Conservation (phyloP, 2,113 vertebrate genomes). For the Sialia sialis region DNA sequence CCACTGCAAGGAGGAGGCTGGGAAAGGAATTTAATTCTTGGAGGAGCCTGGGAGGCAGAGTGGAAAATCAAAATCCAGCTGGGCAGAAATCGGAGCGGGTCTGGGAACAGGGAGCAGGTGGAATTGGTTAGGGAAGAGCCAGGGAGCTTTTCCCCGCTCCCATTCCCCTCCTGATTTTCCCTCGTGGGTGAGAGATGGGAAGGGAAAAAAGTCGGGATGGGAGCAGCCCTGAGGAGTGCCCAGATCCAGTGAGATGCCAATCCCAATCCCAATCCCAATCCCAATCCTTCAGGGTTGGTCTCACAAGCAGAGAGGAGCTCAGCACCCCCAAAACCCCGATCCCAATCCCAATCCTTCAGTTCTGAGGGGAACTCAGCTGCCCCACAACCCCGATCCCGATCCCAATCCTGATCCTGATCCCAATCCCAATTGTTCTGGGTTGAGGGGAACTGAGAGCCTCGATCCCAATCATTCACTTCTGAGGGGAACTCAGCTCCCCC, state of each 20-base stretch:
- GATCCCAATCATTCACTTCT: too few relatives aligned
- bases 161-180: constrained; percentile 17
- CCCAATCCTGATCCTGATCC: too few relatives aligned
- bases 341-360: background rate
- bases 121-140: constrained; percentile 49
- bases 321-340: too few relatives aligned
- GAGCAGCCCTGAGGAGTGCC: accelerated
- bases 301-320: background rate
- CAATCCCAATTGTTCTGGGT: too few relatives aligned
- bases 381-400: background rate
- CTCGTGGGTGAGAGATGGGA: constrained; percentile 34
- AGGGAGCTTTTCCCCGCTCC: background rate
- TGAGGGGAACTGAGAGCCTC: too few relatives aligned
- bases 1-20: constrained; percentile 7
- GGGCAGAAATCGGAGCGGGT: constrained; percentile 31
- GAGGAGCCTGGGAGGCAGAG: constrained; percentile 49
- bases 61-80: constrained; percentile 36
- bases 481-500: background rate
- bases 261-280: background rate
- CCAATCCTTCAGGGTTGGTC: too few relatives aligned
- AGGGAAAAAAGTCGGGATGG: background rate
- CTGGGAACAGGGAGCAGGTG: constrained; percentile 39
- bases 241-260: background rate
- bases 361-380: background rate
- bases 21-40: constrained; percentile 36